phyloP scores from a whole-genome alignment of 2,113 vertebrate species.

The Lathamus discolor region DNA sequence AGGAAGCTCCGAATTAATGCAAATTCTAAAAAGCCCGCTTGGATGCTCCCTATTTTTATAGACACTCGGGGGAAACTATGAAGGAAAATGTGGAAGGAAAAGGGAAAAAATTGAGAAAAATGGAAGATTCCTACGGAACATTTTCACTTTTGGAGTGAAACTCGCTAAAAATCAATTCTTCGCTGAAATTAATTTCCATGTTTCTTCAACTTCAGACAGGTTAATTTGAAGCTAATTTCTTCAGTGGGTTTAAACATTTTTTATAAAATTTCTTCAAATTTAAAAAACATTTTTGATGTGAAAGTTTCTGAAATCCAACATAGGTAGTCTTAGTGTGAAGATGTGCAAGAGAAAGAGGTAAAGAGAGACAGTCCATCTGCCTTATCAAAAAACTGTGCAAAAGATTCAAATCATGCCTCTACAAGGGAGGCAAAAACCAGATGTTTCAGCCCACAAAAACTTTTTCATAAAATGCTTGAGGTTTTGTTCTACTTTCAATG shows the following conservation, averaged over 20 bases:
- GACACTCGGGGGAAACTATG: not conserved
- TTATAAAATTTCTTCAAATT: not conserved
- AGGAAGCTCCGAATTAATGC: not conserved
- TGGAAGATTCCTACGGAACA: not conserved
- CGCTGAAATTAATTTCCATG: not conserved
- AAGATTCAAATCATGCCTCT: conserved; percentile 33
- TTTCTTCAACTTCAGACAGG: not conserved
- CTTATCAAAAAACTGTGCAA: conserved; percentile 46
- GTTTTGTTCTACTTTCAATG: conserved; percentile 44
- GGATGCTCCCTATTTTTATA: not conserved
- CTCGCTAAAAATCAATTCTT: not conserved
- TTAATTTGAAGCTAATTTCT: not conserved
- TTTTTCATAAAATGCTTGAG: conserved; percentile 41
- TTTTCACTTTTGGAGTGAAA: not conserved
- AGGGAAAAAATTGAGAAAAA: not conserved
- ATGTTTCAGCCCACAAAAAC: conserved; percentile 35
- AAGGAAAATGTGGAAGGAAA: not conserved
- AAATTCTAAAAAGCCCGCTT: not conserved
- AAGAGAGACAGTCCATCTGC: not conserved
- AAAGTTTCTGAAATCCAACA: not conserved
- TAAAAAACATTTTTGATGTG: not conserved
- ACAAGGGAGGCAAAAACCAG: conserved; percentile 32
- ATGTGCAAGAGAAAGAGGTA: not conserved
- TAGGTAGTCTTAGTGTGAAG: not conserved
- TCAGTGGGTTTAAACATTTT: not conserved